Base-by-base conservation (phyloP, 2,113 vertebrate species). In the Stegastes partitus region DNA sequence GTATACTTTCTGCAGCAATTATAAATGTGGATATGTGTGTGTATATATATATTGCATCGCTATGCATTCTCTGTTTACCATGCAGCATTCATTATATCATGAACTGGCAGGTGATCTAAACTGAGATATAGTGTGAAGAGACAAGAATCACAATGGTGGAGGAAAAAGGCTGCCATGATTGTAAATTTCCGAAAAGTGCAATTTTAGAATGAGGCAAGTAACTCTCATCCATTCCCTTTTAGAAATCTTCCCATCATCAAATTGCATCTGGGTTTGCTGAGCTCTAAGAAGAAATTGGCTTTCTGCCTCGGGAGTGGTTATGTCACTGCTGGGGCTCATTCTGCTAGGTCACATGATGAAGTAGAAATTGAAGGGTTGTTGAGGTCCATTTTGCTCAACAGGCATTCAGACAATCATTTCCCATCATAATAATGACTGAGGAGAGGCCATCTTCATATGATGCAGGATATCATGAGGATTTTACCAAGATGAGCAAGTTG, bases 281-380 rank as follows among this genome's bases (percentile, higher is more conserved):
- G 83, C 93, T 93, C 91, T 92, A 50, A 82, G 65, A 83, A 82
- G 90, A 96, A 96, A 95, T 95, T 95, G 94, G 70, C 94, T 96
- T 79, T 95, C 90, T 95, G 85, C 83, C 91, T 82, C 88, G 75
- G 68, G 93, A 88, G 85, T 93, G 94, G 94, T 94, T 93, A 90
- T 68, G 86, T 93, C 93, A 93, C 66, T 93, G 93, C 87, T 69
- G 85, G 81, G 68, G 54, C 84, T 53, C 65, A 69, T 34, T 34
- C 31, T 34, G 31, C 31, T 34, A 7, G 6, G 77, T 90, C 85
- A 71, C 68, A 75, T 83, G 88, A 88, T 88, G 73, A 62, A 34
- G 31, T 42, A 58, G 72, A 71, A 85, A 75, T 50, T 69, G 51
- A 77, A 56, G 75, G 78, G 74, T 82, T 86, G 74, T 61, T 66